Percentiles rank a stretch among this genome's conserved stretches.
Evolutionary conservation across 1,140 invertebrate genomes (phyloP).

Genomic region (Ladona fulva): DNA sequence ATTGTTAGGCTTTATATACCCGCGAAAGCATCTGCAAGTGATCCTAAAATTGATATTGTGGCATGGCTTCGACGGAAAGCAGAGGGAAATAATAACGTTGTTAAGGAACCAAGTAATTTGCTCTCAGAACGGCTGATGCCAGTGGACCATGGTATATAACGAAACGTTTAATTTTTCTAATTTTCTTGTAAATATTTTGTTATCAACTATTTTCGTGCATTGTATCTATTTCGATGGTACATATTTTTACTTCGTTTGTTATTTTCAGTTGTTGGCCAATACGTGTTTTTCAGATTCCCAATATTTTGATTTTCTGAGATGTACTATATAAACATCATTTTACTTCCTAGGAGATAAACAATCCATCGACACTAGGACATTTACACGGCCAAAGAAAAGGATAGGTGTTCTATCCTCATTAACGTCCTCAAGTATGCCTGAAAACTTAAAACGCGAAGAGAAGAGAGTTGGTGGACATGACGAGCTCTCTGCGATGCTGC

Average conservation of each 20-base stretch:
- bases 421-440: background rate
- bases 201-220: too few relatives aligned
- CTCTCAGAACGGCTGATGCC: background rate
- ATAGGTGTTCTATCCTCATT: background rate
- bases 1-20: background rate
- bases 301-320: too few relatives aligned
- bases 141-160: background rate
- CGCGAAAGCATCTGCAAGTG: background rate
- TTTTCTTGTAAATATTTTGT: too few relatives aligned
- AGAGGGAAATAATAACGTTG: background rate
- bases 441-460: background rate
- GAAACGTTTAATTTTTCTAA: too few relatives aligned
- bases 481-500: background rate
- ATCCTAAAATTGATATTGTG: background rate
- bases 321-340: background rate
- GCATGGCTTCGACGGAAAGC: background rate
- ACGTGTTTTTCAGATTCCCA: too few relatives aligned
- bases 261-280: too few relatives aligned
- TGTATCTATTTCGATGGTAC: too few relatives aligned
- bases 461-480: background rate
- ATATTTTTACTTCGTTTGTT: too few relatives aligned
- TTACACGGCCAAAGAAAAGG: slow-evolving; percentile 21
- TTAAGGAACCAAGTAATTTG: background rate
- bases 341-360: slow-evolving; percentile 9
- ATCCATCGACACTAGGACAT: slow-evolving; percentile 19